Conservation (phyloP, 2,797 vertebrate species). For the Characodon lateralis region DNA sequence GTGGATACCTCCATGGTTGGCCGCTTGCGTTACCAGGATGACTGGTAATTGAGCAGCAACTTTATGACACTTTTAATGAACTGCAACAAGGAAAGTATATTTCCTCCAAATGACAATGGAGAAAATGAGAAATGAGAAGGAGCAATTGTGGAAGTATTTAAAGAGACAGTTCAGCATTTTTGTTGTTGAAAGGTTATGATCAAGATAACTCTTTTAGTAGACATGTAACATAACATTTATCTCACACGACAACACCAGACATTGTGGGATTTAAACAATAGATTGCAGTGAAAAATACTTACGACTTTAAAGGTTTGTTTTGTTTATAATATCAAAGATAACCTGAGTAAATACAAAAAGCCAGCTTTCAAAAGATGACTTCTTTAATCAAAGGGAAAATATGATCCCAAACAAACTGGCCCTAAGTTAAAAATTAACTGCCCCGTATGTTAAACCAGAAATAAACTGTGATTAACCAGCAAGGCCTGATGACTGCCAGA, state of each 20-base stretch:
- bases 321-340: not conserved
- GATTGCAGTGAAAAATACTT: not conserved
- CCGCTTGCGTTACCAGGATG: slow-evolving; percentile 39
- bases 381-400: not conserved
- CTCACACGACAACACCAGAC: not conserved
- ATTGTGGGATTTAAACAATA: not conserved
- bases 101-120: slow-evolving; percentile 55
- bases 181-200: not conserved
- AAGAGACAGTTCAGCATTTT: not conserved
- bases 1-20: slow-evolving; percentile 62
- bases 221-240: not conserved
- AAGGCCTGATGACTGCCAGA: not conserved
- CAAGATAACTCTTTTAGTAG: not conserved
- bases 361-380: not conserved
- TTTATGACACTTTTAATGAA: slow-evolving; percentile 58
- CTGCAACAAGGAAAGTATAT: slow-evolving; percentile 46
- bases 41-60: slow-evolving; percentile 72
- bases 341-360: not conserved
- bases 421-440: not conserved
- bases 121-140: slow-evolving; percentile 41
- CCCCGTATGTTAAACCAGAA: not conserved
- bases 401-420: not conserved
- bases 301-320: not conserved
- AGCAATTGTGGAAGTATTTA: not conserved
- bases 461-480: not conserved